A percentile compares a stretch with the other conserved stretches of the same genome.
Conservation (phyloP, 1,140 invertebrate genomes). For the Drosophila punjabiensis region DNA sequence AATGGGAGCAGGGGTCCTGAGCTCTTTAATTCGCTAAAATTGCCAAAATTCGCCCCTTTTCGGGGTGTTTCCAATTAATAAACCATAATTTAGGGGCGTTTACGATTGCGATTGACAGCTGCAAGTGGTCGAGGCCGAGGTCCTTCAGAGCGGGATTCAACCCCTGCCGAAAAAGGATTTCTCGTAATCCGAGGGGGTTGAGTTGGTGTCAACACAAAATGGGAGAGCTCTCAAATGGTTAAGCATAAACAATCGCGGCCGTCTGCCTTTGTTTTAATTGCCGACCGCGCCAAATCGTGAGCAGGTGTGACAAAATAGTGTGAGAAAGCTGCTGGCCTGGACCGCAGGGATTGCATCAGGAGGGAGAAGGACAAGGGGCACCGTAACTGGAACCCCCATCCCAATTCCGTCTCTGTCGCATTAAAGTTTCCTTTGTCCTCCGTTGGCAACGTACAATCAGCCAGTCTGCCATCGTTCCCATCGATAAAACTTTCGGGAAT, state of each 20-base stretch:
- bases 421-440: slow-evolving; percentile 50
- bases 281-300: slow-evolving; percentile 28
- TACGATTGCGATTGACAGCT: slow-evolving; percentile 75
- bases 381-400: not conserved
- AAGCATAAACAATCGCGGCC: slow-evolving; percentile 59
- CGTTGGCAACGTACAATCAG: slow-evolving; percentile 51
- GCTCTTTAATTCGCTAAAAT: slow-evolving; percentile 25
- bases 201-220: slow-evolving; percentile 77
- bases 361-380: not conserved
- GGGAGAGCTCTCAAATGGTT: slow-evolving; percentile 44
- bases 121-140: slow-evolving; percentile 67
- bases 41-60: slow-evolving; percentile 5
- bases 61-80: slow-evolving; percentile 69
- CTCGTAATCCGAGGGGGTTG: slow-evolving; percentile 49
- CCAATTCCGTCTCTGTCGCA: slow-evolving; percentile 34
- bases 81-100: slow-evolving; percentile 75
- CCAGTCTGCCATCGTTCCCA: slow-evolving; percentile 37
- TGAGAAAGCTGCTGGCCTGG: slow-evolving; percentile 44
- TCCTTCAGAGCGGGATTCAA: slow-evolving; percentile 36
- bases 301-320: slow-evolving; percentile 68
- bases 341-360: slow-evolving; percentile 34
- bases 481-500: slow-evolving; percentile 60
- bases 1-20: slow-evolving; percentile 7
- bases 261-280: slow-evolving; percentile 52
- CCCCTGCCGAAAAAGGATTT: slow-evolving; percentile 32